Evolutionary conservation across 2,888 invertebrate species (phyloP).

Genomic region (Rambutsinella grinnellia): DNA sequence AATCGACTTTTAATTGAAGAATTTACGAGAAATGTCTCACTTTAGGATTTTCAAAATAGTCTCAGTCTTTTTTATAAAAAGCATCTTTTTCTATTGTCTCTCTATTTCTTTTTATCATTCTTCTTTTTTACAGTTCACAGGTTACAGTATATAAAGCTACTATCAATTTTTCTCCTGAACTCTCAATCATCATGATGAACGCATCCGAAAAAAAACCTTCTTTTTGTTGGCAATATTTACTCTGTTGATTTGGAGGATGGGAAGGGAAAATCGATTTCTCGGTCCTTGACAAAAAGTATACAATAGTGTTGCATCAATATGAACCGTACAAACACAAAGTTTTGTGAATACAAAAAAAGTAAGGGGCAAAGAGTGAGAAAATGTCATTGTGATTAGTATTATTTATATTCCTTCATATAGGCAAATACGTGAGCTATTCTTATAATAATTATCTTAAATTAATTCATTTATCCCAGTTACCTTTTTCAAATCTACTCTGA

Average conservation of each 20-base stretch:
- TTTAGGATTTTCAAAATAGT: no score
- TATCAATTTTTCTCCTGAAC: no score
- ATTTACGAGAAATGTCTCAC: no score
- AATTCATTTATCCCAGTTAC: no score
- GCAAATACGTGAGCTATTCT: background rate
- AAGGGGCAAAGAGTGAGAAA: background rate
- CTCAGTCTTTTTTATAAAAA: no score
- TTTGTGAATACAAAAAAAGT: background rate
- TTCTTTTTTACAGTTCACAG: constrained; percentile 2
- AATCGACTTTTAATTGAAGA: no score
- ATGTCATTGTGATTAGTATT: background rate
- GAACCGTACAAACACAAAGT: constrained; percentile 10
- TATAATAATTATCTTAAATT: no score
- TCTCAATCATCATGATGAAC: constrained; percentile 9
- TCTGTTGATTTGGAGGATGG: constrained; percentile 67
- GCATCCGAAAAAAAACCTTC: constrained; percentile 38
- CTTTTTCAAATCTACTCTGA: no score
- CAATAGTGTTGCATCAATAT: constrained; percentile 11
- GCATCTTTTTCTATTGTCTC: no score
- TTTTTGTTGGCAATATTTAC: constrained; percentile 63
- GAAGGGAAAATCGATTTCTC: constrained; percentile 66
- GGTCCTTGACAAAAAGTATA: constrained; percentile 64
- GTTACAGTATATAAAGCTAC: no score
- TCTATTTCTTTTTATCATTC: no score
- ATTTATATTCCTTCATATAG: background rate